Evolutionary conservation across 2,113 vertebrate species (phyloP).

Genomic region (Dasyprocta punctata): DNA sequence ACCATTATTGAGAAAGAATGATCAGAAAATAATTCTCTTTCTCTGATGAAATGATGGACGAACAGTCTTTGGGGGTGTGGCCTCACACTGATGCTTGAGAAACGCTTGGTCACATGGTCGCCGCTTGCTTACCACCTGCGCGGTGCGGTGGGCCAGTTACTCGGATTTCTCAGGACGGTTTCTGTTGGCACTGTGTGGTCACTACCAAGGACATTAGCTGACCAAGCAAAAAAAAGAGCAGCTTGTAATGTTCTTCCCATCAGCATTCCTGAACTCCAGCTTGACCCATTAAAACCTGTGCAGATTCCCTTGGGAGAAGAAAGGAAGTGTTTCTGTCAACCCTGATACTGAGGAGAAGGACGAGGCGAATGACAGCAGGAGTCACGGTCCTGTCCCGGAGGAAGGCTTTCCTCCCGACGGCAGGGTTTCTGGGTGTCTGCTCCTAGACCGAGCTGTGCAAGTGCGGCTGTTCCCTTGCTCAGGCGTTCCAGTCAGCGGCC

Average conservation of each 20-base stretch:
- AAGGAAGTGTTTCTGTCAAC: not conserved
- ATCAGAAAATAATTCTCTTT: constrained; percentile 43
- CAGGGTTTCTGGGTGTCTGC: not conserved
- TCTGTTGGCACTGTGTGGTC: not conserved
- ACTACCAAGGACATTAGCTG: not conserved
- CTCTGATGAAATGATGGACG: not conserved
- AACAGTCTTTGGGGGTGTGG: not conserved
- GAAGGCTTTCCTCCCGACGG: not conserved
- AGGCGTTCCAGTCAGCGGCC: no score
- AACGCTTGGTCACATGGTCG: not conserved
- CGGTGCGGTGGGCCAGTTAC: not conserved
- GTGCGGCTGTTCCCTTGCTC: accelerated
- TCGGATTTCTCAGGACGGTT: not conserved
- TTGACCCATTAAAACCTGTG: not conserved
- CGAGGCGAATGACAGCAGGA: not conserved
- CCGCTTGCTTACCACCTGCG: constrained; percentile 23
- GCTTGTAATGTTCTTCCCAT: not conserved
- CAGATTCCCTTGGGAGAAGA: not conserved
- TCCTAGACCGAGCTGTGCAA: not conserved
- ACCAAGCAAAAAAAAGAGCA: not conserved
- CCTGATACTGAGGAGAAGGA: not conserved
- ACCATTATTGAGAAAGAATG: constrained; percentile 19
- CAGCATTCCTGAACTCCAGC: not conserved
- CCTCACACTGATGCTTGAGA: not conserved
- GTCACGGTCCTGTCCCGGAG: not conserved